phyloP scores from a whole-genome alignment of 2,888 invertebrate genomes.

The Notodonta ziczac region DNA sequence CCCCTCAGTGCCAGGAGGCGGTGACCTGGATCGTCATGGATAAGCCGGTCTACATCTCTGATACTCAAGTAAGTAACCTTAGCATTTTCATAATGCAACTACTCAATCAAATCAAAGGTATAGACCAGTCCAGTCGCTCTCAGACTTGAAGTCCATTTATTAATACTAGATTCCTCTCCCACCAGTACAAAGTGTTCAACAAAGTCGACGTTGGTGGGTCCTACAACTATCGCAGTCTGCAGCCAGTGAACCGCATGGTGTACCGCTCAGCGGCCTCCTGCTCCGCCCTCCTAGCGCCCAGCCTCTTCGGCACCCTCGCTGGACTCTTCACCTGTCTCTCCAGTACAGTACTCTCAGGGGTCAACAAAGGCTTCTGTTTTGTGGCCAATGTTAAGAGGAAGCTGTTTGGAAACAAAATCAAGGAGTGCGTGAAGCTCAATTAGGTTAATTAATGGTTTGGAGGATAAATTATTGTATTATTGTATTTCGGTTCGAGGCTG shows the following conservation, averaged over 20 bases:
- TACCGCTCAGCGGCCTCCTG: conserved; percentile 67
- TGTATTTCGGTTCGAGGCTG: not conserved
- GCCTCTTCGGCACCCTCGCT: conserved; percentile 47
- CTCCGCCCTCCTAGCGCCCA: conserved; percentile 50
- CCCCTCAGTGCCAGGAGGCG: conserved; percentile 88
- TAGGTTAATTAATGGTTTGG: not conserved
- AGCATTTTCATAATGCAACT: not conserved
- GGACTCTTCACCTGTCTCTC: conserved; percentile 56
- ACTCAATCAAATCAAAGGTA: no score
- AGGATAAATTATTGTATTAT: not conserved
- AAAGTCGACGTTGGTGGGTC: conserved; percentile 64
- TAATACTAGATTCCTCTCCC: conserved; percentile 1
- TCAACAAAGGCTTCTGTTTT: conserved; percentile 57
- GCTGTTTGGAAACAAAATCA: conserved; percentile 46
- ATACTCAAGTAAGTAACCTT: conserved; percentile 66
- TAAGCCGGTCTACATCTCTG: conserved; percentile 63
- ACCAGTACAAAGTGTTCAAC: conserved; percentile 67
- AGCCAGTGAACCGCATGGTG: conserved; percentile 63
- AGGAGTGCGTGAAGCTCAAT: conserved; percentile 36
- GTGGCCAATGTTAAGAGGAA: conserved; percentile 58
- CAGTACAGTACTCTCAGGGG: conserved; percentile 41
- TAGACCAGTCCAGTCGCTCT: no score
- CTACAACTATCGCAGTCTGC: conserved; percentile 77
- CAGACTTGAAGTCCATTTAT: no score
- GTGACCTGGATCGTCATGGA: conserved; percentile 90